Percentiles rank a stretch among this genome's conserved stretches.
These are phyloP conservation scores for Glandiceps talaboti DNA, from an alignment of 53 echinoderm and acorn worm species.

Conservation along the genomic window DNA sequence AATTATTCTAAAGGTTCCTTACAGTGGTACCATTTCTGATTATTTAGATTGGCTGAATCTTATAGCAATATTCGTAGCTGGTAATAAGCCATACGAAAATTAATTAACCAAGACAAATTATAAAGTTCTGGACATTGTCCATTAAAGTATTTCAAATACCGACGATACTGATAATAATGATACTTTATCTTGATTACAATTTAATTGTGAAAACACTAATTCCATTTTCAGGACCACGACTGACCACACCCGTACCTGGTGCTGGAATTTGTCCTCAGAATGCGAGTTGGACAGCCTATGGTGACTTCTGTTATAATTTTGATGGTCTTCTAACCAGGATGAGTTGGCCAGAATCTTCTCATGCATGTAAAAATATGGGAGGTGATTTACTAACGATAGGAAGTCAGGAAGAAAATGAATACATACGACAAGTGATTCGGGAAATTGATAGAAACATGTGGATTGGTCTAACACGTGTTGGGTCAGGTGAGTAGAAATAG, in stretches of 20 bases:
- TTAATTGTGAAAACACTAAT: too few species aligned
- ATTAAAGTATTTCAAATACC: too few species aligned
- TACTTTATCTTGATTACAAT: too few species aligned
- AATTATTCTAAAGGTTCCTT: too few species aligned
- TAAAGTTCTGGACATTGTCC: too few species aligned
- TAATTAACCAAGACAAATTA: too few species aligned
- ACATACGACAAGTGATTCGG: constrained; percentile 14
- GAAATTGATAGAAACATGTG: constrained; percentile 27
- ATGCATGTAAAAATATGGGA: constrained; percentile 28
- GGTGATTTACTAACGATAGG: constrained; percentile 50
- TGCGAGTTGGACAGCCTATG: constrained; percentile 41
- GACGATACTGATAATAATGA: too few species aligned
- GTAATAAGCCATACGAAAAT: too few species aligned
- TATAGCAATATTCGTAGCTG: too few species aligned
- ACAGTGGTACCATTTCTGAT: too few species aligned
- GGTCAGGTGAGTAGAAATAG: constrained; percentile 54
- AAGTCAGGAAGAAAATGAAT: constrained; percentile 44
- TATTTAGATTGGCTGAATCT: too few species aligned
- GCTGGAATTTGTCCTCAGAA: constrained; percentile 57
- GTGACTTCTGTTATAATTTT: constrained; percentile 58
- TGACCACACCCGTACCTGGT: constrained; percentile 54
- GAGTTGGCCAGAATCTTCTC: constrained; percentile 70
- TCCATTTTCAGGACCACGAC: constrained; percentile 49
- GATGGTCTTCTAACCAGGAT: neutral
- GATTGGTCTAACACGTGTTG: constrained; percentile 52